A percentile compares a stretch with the other conserved stretches of the same genome.
Conservation (phyloP, 2,113 vertebrate genomes). For the Phyllostomus discolor region DNA sequence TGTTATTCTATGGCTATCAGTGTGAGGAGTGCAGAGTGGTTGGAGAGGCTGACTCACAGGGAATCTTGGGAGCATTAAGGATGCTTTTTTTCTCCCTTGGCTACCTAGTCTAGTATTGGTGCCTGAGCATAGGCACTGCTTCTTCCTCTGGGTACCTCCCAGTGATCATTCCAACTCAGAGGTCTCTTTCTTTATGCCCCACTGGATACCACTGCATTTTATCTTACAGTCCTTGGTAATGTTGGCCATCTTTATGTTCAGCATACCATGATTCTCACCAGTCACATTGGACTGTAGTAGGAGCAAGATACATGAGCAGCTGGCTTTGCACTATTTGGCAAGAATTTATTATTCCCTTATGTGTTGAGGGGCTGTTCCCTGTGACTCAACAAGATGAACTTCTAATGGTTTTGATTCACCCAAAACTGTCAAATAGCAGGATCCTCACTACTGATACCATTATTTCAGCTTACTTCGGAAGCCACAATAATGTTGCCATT, state of each 20-base stretch:
- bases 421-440: neutral
- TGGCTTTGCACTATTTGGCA: neutral
- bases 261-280: neutral
- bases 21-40: neutral
- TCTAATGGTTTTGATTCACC: neutral
- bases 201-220: neutral
- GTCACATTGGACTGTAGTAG: neutral
- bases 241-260: neutral
- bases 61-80: neutral
- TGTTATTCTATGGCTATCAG: neutral
- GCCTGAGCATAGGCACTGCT: neutral
- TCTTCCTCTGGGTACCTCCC: neutral
- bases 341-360: neutral
- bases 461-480: neutral
- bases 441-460: neutral
- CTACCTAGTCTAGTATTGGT: neutral
- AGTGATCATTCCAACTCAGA: neutral
- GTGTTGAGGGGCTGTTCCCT: neutral
- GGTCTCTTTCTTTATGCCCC: neutral
- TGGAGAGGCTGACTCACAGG: neutral
- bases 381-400: neutral
- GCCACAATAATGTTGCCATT: neutral
- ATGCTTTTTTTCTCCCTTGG: neutral
- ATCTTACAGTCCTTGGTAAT: neutral
- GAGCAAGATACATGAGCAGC: neutral